Base-by-base conservation (phyloP, 1,140 invertebrate species). In the Charaxes varanes region DNA sequence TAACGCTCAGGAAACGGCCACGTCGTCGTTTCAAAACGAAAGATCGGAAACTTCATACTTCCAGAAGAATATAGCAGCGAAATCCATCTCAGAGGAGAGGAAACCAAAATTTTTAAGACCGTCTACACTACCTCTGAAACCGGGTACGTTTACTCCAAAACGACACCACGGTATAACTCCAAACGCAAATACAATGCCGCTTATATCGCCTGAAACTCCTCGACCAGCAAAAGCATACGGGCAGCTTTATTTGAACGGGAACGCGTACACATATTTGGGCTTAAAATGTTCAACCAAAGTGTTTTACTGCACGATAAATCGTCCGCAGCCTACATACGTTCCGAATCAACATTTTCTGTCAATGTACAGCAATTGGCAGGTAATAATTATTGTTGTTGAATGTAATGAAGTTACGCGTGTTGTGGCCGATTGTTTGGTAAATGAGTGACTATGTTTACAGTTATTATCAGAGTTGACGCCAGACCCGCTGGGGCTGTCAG, bases 341-440 rank as follows among this genome's bases (percentile, higher is more conserved):
- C 90, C 89, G 0, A 92, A 95, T 65, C 93, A 96, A 72, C 91
- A 94, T 49, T 94, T 93, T 58, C 83, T 98, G 21, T 98, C 96
- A 7, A 99, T 99, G 97, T 99, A 99, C 65, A 97, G 95, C 5
- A 97, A 98, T 70, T 99, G 97, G 97, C 92, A 94, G 82, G 84
- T 85, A 72, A 72, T 50, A 68, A 61, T 34, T 30, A 30, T 26
- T 19, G 6, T 23, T 22, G 3, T 45, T 24, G 7, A 14, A 34
- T 41, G 34, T 31, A 45, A 43, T 12, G 28, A 8, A 21, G 22
- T 34, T 2, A 27, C 4, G 21, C 24, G 11, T 22, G 12, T 41
- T 32, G 10, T 42, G 45, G 28, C 43, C 43, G 34, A 42, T 56
- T 62, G 41, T 55, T 38, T 52, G 33, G 42, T 68, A 58, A 55